These are phyloP conservation scores for Diceros bicornis DNA, from an alignment of 2,797 vertebrate species.

Conservation along the genomic window DNA sequence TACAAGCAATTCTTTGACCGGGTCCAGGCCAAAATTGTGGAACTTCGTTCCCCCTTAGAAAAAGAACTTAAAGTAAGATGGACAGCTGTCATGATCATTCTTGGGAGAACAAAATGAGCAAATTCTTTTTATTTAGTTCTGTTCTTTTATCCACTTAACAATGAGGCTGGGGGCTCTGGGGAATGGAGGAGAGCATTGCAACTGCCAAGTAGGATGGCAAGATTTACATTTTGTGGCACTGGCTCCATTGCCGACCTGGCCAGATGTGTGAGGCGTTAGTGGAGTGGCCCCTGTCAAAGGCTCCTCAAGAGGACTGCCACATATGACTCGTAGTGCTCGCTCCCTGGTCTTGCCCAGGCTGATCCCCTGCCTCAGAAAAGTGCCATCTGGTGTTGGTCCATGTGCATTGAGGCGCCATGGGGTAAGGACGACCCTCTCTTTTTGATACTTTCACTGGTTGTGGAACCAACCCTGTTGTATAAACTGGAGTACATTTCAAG, in stretches of 20 bases:
- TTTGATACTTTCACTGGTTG: neutral
- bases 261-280: neutral
- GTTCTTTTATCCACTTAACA: neutral
- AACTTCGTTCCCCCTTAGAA: constrained; percentile 96
- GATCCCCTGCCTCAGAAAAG: neutral
- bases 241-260: neutral
- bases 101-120: constrained; percentile 39
- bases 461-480: neutral
- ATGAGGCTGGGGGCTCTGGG: neutral
- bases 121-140: neutral
- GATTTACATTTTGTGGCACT: neutral
- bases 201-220: neutral
- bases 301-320: neutral
- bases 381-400: accelerated
- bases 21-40: constrained; percentile 92
- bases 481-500: neutral
- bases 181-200: neutral
- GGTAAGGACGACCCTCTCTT: neutral
- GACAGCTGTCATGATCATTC: constrained; percentile 19
- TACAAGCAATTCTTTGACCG: constrained; percentile 95
- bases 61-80: constrained; percentile 96
- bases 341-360: neutral
- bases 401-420: accelerated
- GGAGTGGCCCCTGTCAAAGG: neutral
- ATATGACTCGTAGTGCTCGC: neutral